Evolutionary conservation across 1,140 invertebrate species (phyloP).

Genomic region (Leptonema lineaticorne): DNA sequence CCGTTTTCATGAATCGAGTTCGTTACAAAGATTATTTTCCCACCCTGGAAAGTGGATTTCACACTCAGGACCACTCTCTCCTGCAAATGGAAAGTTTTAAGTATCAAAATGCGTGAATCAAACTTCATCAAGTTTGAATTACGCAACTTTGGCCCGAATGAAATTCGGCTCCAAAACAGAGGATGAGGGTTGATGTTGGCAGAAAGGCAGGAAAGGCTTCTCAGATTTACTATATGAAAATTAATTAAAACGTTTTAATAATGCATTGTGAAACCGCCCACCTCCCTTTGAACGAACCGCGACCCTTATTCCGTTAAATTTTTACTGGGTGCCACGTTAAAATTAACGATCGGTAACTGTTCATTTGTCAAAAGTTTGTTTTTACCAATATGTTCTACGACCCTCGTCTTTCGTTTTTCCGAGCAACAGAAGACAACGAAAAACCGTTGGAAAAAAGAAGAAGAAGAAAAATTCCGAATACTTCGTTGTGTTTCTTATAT

Average conservation of each 20-base stretch:
- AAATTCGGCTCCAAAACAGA: constrained; percentile 15
- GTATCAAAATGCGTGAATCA: constrained; percentile 31
- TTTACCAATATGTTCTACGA: too few species aligned
- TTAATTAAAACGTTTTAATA: constrained; percentile 12
- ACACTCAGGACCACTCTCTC: constrained; percentile 13
- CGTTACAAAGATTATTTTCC: constrained; percentile 25
- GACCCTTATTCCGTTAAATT: too few species aligned
- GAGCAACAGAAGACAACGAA: too few species aligned
- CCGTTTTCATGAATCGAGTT: constrained; percentile 13
- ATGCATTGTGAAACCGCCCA: constrained; percentile 5
- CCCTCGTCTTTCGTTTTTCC: too few species aligned
- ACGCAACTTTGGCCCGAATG: constrained; percentile 9
- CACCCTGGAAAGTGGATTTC: constrained; percentile 27
- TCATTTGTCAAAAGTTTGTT: too few species aligned
- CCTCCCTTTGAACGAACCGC: too few species aligned
- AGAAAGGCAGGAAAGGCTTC: not conserved
- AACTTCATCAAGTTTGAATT: constrained; percentile 30
- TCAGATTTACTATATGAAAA: constrained; percentile 13
- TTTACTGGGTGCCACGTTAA: too few species aligned
- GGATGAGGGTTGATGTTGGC: too few species aligned
- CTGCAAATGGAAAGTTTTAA: constrained; percentile 26
- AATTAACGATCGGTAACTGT: too few species aligned
- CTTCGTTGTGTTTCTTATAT: too few species aligned
- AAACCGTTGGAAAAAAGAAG: not conserved
- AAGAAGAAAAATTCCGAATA: not conserved